A percentile compares a stretch with the other conserved stretches of the same genome.
phyloP scores from a whole-genome alignment of 2,888 invertebrate genomes.

The Acleris emargana region DNA sequence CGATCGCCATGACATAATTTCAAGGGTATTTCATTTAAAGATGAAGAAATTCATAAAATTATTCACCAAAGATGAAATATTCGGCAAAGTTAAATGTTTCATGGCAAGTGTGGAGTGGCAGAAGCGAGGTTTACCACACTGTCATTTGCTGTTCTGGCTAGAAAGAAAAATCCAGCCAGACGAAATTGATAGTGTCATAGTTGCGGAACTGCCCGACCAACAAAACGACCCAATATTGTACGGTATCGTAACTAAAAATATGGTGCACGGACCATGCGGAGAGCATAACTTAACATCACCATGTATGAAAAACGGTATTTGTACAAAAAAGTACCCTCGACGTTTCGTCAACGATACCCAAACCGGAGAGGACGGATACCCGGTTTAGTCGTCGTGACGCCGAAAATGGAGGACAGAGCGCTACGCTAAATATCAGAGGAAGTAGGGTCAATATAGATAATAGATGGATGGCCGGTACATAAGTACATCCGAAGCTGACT shows the following conservation, averaged over 20 bases:
- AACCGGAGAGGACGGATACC: too few relatives aligned
- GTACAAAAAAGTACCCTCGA: too few relatives aligned
- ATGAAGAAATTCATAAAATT: background rate
- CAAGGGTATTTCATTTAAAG: constrained; percentile 3
- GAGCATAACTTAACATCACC: too few relatives aligned
- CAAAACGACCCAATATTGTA: background rate
- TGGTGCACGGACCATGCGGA: too few relatives aligned
- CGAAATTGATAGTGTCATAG: too few relatives aligned
- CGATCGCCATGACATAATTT: constrained; percentile 1
- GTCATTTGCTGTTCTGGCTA: constrained; percentile 1
- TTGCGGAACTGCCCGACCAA: background rate
- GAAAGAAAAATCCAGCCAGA: background rate
- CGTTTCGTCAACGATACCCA: too few relatives aligned
- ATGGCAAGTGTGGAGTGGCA: constrained; percentile 6
- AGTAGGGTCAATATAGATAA: constrained; percentile 34
- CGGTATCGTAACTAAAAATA: too few relatives aligned
- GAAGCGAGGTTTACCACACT: constrained; percentile 1
- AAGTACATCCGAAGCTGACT: constrained; percentile 35
- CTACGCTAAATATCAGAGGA: background rate
- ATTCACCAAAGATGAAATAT: background rate
- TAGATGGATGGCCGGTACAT: constrained; percentile 40
- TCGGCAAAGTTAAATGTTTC: background rate
- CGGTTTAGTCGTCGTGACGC: constrained; percentile 33
- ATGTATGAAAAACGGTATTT: too few relatives aligned
- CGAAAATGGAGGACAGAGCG: constrained; percentile 32